Percentiles rank a stretch among this genome's conserved stretches.
These are phyloP conservation scores for Aproaerema taeniolella DNA, from an alignment of 2,888 invertebrate genomes.

Conservation along the genomic window DNA sequence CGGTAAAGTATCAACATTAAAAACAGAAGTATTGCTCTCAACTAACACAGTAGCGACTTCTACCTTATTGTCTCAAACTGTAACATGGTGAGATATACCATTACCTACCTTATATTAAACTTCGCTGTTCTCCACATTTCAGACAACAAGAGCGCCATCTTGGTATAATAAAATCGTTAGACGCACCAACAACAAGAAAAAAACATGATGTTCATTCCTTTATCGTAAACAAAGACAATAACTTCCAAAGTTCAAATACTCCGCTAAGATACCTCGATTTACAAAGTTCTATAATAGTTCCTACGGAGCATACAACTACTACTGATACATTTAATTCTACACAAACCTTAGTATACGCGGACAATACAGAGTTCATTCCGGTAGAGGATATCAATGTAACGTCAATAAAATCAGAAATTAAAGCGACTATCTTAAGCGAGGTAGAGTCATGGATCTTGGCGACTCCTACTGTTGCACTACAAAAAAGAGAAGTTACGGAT, in stretches of 20 bases:
- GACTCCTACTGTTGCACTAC: constrained; percentile 48
- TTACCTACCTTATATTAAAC: no score
- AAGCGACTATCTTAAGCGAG: constrained; percentile 44
- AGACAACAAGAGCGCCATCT: constrained; percentile 90
- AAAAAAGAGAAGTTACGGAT: constrained; percentile 52
- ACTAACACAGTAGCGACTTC: no score
- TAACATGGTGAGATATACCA: no score
- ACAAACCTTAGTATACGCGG: constrained; percentile 16
- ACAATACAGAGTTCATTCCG: constrained; percentile 37
- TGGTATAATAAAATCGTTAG: constrained; percentile 79
- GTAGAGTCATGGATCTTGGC: constrained; percentile 61
- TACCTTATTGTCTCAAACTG: no score
- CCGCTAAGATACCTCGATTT: constrained; percentile 49
- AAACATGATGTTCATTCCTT: constrained; percentile 72
- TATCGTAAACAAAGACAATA: constrained; percentile 50
- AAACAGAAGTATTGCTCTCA: no score
- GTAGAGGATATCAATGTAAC: constrained; percentile 32
- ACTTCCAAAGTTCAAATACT: constrained; percentile 36
- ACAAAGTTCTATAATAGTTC: constrained; percentile 38
- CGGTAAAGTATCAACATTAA: constrained; percentile 75
- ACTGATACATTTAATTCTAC: constrained; percentile 12
- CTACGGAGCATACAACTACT: constrained; percentile 16
- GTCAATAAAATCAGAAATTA: constrained; percentile 34
- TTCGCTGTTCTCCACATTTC: no score
- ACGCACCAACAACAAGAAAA: constrained; percentile 59